These are phyloP conservation scores for Anguilla megastoma DNA, from an alignment of 2,797 vertebrate species.

Conservation along the genomic window DNA sequence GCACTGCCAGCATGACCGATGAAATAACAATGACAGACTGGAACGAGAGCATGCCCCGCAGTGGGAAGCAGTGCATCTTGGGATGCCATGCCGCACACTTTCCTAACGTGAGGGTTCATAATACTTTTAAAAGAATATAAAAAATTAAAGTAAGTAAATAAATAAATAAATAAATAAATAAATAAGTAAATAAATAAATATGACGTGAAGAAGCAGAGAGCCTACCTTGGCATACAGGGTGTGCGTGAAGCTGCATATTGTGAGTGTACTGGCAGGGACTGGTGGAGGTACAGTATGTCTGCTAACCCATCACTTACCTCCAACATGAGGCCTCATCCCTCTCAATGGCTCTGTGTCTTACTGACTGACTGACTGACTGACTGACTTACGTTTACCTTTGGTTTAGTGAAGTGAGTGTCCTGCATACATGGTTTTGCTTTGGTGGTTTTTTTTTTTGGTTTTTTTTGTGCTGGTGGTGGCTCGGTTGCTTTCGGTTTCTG, in stretches of 20 bases:
- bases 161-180: no score
- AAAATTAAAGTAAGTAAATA: background rate
- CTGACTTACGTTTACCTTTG: conserved; percentile 51
- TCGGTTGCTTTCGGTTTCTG: conserved; percentile 55
- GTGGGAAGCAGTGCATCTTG: conserved; percentile 72
- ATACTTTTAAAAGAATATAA: conserved; percentile 47
- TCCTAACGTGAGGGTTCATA: conserved; percentile 58
- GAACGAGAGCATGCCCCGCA: conserved; percentile 76
- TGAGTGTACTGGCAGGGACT: conserved; percentile 65
- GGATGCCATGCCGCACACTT: conserved; percentile 76
- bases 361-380: no score
- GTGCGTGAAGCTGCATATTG: conserved; percentile 63
- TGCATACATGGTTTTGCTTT: conserved; percentile 53
- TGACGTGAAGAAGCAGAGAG: conserved; percentile 57
- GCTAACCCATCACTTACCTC: conserved; percentile 68
- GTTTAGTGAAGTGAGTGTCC: conserved; percentile 43
- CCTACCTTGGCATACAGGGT: conserved; percentile 69
- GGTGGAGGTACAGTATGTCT: conserved; percentile 46
- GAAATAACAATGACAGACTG: conserved; percentile 66
- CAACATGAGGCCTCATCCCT: conserved; percentile 44
- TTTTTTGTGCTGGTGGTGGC: conserved; percentile 48
- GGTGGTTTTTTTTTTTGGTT: conserved; percentile 54
- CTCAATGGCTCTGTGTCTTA: conserved; percentile 67
- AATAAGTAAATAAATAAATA: conserved; percentile 46
- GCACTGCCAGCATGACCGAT: conserved; percentile 62